Conservation (phyloP, 2,113 vertebrate species). For the Sporophila hypoxantha region DNA sequence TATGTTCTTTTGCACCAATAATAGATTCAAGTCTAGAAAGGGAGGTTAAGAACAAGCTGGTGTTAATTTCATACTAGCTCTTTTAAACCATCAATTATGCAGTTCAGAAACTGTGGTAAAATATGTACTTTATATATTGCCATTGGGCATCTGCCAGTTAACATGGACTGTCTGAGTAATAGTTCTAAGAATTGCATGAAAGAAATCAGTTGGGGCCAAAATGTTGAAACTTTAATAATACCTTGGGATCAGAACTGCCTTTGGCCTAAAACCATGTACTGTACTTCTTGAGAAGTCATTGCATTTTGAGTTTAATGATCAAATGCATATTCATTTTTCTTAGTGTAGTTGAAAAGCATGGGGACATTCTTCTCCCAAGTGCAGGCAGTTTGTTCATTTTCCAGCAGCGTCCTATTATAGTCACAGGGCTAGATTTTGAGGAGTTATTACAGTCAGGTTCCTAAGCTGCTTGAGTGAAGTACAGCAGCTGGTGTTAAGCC, state of each 20-base stretch:
- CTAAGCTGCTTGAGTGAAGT: not conserved
- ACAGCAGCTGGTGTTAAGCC: not conserved
- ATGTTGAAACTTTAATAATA: conserved; percentile 29
- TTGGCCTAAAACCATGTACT: not conserved
- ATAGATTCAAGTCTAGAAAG: not conserved
- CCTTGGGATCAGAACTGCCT: not conserved
- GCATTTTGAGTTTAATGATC: not conserved
- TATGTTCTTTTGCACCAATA: not conserved
- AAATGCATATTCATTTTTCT: not conserved
- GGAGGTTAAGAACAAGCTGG: not conserved
- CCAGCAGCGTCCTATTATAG: not conserved
- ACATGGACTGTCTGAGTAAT: conserved; percentile 4
- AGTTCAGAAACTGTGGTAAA: conserved; percentile 21
- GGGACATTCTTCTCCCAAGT: not conserved
- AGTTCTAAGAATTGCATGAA: not conserved
- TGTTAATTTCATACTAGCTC: not conserved
- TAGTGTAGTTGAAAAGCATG: not conserved
- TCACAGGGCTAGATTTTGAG: not conserved
- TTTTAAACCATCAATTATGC: conserved; percentile 9
- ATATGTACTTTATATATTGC: conserved; percentile 18
- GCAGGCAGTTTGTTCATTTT: not conserved
- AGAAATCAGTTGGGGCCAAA: not conserved
- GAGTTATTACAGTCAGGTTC: not conserved
- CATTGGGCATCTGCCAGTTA: conserved; percentile 14
- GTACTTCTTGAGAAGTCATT: not conserved